These are phyloP conservation scores for Bucorvus abyssinicus DNA, from an alignment of 2,797 vertebrate species.

Conservation along the genomic window DNA sequence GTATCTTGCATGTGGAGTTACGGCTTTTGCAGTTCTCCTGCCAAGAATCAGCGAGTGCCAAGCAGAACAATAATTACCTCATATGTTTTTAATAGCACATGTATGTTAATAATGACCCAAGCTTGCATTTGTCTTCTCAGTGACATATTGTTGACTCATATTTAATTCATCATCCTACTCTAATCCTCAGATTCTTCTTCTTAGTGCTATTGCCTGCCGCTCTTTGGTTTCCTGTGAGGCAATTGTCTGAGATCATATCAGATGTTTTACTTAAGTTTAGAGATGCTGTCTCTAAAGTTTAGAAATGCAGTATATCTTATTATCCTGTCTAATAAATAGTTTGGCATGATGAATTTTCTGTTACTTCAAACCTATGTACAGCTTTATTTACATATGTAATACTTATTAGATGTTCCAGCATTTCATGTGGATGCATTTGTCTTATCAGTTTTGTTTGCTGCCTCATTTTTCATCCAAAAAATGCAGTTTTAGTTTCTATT, in stretches of 20 bases:
- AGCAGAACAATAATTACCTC: slow-evolving; percentile 34
- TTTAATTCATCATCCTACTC: slow-evolving; percentile 28
- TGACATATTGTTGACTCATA: slow-evolving; percentile 50
- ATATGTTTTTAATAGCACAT: slow-evolving; percentile 33
- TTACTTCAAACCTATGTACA: background rate
- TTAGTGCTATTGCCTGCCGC: background rate
- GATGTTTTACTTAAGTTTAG: slow-evolving; percentile 49
- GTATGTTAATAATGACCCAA: slow-evolving; percentile 30
- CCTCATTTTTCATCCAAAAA: background rate
- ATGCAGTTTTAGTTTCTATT: background rate
- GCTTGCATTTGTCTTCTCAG: slow-evolving; percentile 32
- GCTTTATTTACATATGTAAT: slow-evolving; percentile 19
- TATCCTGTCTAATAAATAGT: slow-evolving; percentile 8
- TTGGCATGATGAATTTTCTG: slow-evolving; percentile 20
- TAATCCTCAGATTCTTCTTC: slow-evolving; percentile 26
- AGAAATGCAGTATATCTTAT: background rate
- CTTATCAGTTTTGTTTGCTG: background rate
- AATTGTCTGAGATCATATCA: slow-evolving; percentile 36
- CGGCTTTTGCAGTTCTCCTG: background rate
- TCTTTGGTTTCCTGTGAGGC: slow-evolving; percentile 41
- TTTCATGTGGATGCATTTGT: background rate
- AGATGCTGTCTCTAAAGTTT: slow-evolving; percentile 35
- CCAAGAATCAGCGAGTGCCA: background rate
- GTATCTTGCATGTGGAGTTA: background rate
- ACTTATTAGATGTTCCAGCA: background rate